Evolutionary conservation across 2,888 invertebrate genomes (phyloP), one percentile per base, ranked within the genome.

Genomic region (Latheticus oryzae): DNA sequence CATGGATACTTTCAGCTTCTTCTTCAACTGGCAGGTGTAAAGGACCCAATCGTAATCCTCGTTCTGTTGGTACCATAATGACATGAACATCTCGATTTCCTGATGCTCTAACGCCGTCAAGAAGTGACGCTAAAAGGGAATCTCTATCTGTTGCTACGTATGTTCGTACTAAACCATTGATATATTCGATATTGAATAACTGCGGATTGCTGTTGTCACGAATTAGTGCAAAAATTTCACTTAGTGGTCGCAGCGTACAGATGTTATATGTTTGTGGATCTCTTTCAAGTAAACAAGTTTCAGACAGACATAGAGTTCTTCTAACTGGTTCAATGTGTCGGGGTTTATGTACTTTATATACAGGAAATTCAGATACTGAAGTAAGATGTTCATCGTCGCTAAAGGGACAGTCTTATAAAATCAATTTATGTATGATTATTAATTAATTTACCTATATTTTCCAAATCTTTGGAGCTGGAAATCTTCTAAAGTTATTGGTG

Each of bases 31-130:
- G 88, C 60, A 91, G 87, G 74, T 90, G 89, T 51, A 96, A 83
- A 3, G 98, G 97, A 13, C 95, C 92, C 60, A 97, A 85, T 54
- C 98, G 85, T 74, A 90, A 89, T 0, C 95, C 95, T 58, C 96
- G 84, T 38, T 92, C 87, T 11, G 95, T 94, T 21, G 85, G 84
- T 56, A 84, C 85, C 82, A 95, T 95, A 55, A 92, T 90, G 8
- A 98, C 93, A 79, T 97, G 96, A 2, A 97, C 93, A 80, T 98
- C 96, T 71, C 93, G 87, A 79, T 99, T 99, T 0, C 99, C 98
- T 23, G 97, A 94, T 1, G 97, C 95, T 59, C 99, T 84, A 7
- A 97, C 97, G 21, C 97, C 97, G 80, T 99, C 99, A 67, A 99
- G 79, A 35, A 99, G 78, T 0, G 98, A 96, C 0, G 99, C 97